Evolutionary conservation across 2,797 vertebrate species (phyloP).

Genomic region (Malacoraja senta): DNA sequence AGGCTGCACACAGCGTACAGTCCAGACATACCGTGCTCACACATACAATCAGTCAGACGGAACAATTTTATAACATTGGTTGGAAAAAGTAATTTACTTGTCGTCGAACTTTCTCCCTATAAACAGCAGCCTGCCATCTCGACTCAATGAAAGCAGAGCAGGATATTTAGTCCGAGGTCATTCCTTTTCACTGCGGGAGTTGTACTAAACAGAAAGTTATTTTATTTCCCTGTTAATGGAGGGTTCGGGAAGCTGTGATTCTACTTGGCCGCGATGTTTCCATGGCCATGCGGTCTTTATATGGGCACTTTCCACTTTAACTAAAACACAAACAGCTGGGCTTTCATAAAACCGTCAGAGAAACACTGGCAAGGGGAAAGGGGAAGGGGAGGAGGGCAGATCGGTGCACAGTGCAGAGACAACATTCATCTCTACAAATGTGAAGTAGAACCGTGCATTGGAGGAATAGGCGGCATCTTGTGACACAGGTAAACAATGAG

Average conservation of each 20-base stretch:
- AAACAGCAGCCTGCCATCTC: conserved; percentile 20
- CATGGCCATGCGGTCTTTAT: neutral
- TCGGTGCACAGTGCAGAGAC: neutral
- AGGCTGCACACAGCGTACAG: neutral
- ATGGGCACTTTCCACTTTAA: neutral
- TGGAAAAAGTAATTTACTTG: conserved; percentile 31
- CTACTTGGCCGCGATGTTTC: too few relatives aligned
- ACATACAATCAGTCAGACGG: neutral
- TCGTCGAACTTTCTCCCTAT: conserved; percentile 16
- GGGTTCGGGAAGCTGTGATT: neutral
- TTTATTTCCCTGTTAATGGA: conserved; percentile 14
- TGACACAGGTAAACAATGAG: neutral
- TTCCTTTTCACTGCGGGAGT: neutral
- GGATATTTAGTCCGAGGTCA: conserved; percentile 17
- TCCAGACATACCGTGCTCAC: too few relatives aligned
- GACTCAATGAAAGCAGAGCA: conserved; percentile 19
- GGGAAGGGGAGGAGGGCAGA: neutral
- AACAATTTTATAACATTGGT: conserved; percentile 30
- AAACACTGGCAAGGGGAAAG: neutral
- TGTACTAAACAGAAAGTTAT: neutral
- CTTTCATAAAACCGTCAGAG: neutral
- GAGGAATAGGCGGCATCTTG: neutral
- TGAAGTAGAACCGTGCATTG: neutral
- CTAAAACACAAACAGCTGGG: neutral
- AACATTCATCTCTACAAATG: neutral